Evolutionary conservation across 2,888 invertebrate species (phyloP).

Genomic region (Polymixis lichenea): DNA sequence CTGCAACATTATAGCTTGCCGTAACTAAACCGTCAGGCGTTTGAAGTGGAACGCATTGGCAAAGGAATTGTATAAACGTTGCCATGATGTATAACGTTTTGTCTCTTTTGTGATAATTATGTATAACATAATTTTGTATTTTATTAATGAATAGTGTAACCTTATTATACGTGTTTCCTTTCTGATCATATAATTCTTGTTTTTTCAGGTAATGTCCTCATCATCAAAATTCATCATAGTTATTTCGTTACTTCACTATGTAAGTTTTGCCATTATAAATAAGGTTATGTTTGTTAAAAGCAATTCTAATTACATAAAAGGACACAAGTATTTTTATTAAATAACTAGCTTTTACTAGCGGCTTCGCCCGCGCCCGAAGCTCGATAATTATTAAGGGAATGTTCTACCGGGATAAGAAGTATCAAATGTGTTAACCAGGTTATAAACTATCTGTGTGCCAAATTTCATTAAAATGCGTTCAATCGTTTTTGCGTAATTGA

Average conservation of each 20-base stretch:
- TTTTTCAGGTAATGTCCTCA: conserved; percentile 54
- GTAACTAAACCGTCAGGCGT: conserved; percentile 71
- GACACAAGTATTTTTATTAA: background rate
- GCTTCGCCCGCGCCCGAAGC: too few relatives aligned
- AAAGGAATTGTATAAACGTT: background rate
- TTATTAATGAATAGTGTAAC: too few relatives aligned
- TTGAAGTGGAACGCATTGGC: conserved; percentile 1
- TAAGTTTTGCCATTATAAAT: background rate
- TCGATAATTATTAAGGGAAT: too few relatives aligned
- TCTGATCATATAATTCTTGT: background rate
- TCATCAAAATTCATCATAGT: background rate
- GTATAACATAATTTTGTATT: background rate
- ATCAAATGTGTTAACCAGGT: too few relatives aligned
- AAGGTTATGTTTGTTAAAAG: background rate
- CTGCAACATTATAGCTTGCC: conserved; percentile 64
- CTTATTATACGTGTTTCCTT: too few relatives aligned
- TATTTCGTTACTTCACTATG: background rate
- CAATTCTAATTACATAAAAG: background rate
- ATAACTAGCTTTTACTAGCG: too few relatives aligned
- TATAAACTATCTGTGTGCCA: too few relatives aligned
- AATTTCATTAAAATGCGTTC: too few relatives aligned
- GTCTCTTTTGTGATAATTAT: background rate
- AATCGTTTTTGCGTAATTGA: too few relatives aligned
- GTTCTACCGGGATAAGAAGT: too few relatives aligned
- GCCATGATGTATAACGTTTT: background rate